phyloP scores from a whole-genome alignment of 2,797 vertebrate species.

The Jordanella pulchra region DNA sequence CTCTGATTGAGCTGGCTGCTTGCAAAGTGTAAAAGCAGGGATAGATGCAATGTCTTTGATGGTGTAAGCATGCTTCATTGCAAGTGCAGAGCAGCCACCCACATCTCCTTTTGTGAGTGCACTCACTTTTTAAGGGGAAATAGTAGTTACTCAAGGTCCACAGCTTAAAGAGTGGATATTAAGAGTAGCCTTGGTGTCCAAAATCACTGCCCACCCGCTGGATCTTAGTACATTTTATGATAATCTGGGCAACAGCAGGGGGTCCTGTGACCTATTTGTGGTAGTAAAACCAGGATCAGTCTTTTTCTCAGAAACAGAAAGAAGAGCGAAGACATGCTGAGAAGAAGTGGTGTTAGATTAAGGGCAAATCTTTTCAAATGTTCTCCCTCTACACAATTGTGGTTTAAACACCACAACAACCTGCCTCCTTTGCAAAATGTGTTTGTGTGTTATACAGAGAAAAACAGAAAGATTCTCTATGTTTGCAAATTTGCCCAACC shows the following conservation, averaged over 20 bases:
- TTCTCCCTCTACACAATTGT: background rate
- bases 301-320: constrained; percentile 47
- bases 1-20: constrained; percentile 59
- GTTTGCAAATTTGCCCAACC: constrained; percentile 11
- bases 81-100: constrained; percentile 46
- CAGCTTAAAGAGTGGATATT: constrained; percentile 31
- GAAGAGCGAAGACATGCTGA: constrained; percentile 42
- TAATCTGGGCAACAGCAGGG: constrained; percentile 61
- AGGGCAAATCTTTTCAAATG: constrained; percentile 5
- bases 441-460: no score
- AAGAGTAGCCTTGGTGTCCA: constrained; percentile 16
- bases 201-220: constrained; percentile 37
- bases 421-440: constrained; percentile 3
- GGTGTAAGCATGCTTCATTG: constrained; percentile 41
- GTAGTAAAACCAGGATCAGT: constrained; percentile 52
- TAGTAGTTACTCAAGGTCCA: constrained; percentile 50
- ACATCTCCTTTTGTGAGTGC: constrained; percentile 34
- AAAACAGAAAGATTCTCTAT: background rate
- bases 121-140: constrained; percentile 56
- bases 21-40: constrained; percentile 50
- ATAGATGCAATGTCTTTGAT: constrained; percentile 60
- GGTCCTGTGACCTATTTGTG: constrained; percentile 65
- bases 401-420: constrained; percentile 21
- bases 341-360: constrained; percentile 18
- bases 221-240: constrained; percentile 50